Conservation (phyloP, 2,113 vertebrate species). For the Clinocottus analis region DNA sequence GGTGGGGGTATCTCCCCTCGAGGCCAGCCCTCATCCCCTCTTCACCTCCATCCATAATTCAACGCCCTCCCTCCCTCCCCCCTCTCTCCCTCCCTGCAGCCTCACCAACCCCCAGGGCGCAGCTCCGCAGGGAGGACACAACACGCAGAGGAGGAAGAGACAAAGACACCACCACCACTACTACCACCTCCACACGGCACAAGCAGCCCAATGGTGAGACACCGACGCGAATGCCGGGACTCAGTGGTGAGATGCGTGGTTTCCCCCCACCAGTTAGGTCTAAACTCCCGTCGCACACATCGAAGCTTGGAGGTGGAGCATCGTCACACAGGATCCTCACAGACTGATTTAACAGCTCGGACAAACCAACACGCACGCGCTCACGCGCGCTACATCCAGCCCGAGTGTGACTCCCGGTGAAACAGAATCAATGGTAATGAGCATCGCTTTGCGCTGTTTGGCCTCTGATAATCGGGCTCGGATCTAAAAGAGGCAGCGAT, state of each 20-base stretch:
- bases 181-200: neutral
- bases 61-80: constrained; percentile 52
- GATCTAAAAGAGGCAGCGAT: constrained; percentile 42
- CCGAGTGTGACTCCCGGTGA: constrained; percentile 41
- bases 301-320: neutral
- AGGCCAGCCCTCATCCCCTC: constrained; percentile 76
- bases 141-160: constrained; percentile 55
- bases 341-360: constrained; percentile 23
- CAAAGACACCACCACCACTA: constrained; percentile 24
- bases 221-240: constrained; percentile 28
- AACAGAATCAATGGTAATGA: constrained; percentile 67
- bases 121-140: constrained; percentile 62
- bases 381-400: neutral
- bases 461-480: constrained; percentile 56
- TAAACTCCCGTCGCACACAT: neutral
- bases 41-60: constrained; percentile 86
- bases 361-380: constrained; percentile 19
- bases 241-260: constrained; percentile 7
- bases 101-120: constrained; percentile 57
- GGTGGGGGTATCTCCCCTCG: constrained; percentile 59
- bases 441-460: constrained; percentile 51
- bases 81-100: neutral
- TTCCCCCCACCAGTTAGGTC: constrained; percentile 7
- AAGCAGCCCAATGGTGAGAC: constrained; percentile 30
- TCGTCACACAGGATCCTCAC: constrained; percentile 14